Conservation (phyloP, 2,113 vertebrate genomes). For the Greenwoodochromis staneri region DNA sequence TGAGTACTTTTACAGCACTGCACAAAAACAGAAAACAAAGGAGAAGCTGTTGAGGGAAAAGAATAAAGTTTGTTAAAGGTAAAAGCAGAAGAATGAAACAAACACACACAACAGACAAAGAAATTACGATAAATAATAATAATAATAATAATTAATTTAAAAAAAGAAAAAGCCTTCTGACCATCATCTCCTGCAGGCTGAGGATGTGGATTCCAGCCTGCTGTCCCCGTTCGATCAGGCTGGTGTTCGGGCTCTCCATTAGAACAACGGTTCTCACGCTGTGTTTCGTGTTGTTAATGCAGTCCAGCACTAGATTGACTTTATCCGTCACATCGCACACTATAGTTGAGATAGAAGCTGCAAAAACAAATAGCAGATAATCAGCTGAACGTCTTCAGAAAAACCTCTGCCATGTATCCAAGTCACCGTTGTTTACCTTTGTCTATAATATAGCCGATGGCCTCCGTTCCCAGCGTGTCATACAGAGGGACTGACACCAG, state of each 20-base stretch:
- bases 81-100: not conserved
- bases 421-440: conserved; percentile 71
- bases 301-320: conserved; percentile 74
- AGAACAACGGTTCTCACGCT: conserved; percentile 77
- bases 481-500: conserved; percentile 89
- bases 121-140: not conserved
- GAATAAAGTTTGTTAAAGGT: not conserved
- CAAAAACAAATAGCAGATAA: not conserved
- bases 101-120: not conserved
- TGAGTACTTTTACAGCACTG: not conserved
- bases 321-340: conserved; percentile 84
- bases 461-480: conserved; percentile 85
- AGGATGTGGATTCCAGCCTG: conserved; percentile 78
- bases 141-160: not conserved
- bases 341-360: conserved; percentile 79
- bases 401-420: not conserved
- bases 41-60: not conserved
- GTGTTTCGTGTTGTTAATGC: conserved; percentile 67
- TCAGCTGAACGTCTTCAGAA: not conserved
- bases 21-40: not conserved
- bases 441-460: conserved; percentile 82
- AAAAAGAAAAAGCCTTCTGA: conserved; percentile 18
- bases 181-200: conserved; percentile 81
- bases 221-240: conserved; percentile 72
- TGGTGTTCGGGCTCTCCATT: conserved; percentile 76